phyloP scores from a whole-genome alignment of 1,140 invertebrate genomes.

The Drosophila kurseongensis region DNA sequence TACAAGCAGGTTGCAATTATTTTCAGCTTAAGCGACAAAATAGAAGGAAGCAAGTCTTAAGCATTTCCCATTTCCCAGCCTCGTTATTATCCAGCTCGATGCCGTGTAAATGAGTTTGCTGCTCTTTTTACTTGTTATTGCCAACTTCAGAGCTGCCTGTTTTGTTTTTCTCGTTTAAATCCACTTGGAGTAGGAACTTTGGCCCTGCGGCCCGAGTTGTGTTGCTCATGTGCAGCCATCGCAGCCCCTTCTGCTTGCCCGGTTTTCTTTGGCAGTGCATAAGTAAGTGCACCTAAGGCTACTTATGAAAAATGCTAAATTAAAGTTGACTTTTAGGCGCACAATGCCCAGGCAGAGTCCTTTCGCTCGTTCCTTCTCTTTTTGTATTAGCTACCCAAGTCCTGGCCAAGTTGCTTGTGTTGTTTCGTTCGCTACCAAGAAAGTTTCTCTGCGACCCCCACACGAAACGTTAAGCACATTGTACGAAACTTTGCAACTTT shows the following conservation, averaged over 20 bases:
- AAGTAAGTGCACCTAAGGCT: slow-evolving; percentile 84
- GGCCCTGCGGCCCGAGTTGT: slow-evolving; percentile 63
- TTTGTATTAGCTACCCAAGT: background rate
- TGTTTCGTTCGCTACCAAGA: slow-evolving; percentile 42
- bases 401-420: slow-evolving; percentile 25
- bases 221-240: slow-evolving; percentile 46
- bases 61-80: slow-evolving; percentile 61
- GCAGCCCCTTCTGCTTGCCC: slow-evolving; percentile 25
- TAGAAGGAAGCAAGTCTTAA: slow-evolving; percentile 84
- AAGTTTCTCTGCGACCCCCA: slow-evolving; percentile 46
- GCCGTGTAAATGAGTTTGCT: slow-evolving; percentile 62
- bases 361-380: background rate
- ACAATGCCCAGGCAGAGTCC: slow-evolving; percentile 30
- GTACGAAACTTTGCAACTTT: slow-evolving; percentile 5
- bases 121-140: slow-evolving; percentile 40
- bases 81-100: slow-evolving; percentile 65
- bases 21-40: slow-evolving; percentile 85
- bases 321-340: slow-evolving; percentile 81
- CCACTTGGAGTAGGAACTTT: slow-evolving; percentile 36
- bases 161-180: slow-evolving; percentile 42
- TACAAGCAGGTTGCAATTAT: slow-evolving; percentile 84
- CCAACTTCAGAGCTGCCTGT: slow-evolving; percentile 40
- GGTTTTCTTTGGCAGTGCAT: slow-evolving; percentile 71
- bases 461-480: slow-evolving; percentile 50
- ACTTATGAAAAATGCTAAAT: slow-evolving; percentile 84